Conservation (phyloP, 2,888 invertebrate genomes). For the Hyalella azteca region DNA sequence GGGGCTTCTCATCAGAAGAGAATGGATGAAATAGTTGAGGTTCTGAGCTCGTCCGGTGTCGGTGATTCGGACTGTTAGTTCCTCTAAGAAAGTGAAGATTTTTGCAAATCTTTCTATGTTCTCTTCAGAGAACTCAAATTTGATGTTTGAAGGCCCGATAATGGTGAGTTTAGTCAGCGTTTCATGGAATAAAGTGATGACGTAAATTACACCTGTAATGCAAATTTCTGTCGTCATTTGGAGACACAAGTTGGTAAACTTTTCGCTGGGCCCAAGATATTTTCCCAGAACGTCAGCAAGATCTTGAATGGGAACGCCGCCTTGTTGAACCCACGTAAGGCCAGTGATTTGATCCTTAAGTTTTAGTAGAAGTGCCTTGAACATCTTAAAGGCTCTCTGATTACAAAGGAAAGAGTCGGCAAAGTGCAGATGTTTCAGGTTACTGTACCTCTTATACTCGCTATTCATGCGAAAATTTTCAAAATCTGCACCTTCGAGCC, state of each 20-base stretch:
- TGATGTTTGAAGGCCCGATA: not conserved
- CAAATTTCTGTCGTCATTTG: not conserved
- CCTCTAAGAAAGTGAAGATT: not conserved
- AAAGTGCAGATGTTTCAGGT: not conserved
- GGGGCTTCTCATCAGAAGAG: not conserved
- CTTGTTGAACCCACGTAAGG: not conserved
- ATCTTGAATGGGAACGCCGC: not conserved
- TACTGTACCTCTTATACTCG: constrained; percentile 4
- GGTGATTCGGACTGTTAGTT: not conserved
- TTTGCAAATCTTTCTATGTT: not conserved
- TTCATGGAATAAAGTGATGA: not conserved
- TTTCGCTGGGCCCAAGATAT: not conserved
- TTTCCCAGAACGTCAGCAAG: not conserved
- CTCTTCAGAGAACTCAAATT: not conserved
- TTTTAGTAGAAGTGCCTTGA: not conserved
- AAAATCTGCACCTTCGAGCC: not conserved
- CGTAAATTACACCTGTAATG: not conserved
- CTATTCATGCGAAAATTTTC: not conserved
- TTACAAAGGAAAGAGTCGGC: not conserved
- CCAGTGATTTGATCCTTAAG: not conserved
- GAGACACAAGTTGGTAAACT: not conserved
- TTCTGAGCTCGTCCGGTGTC: not conserved
- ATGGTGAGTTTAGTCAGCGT: not conserved
- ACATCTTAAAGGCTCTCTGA: not conserved
- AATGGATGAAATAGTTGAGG: not conserved